phyloP scores from a whole-genome alignment of 2,888 invertebrate genomes.

The Ariolimax columbianus region DNA sequence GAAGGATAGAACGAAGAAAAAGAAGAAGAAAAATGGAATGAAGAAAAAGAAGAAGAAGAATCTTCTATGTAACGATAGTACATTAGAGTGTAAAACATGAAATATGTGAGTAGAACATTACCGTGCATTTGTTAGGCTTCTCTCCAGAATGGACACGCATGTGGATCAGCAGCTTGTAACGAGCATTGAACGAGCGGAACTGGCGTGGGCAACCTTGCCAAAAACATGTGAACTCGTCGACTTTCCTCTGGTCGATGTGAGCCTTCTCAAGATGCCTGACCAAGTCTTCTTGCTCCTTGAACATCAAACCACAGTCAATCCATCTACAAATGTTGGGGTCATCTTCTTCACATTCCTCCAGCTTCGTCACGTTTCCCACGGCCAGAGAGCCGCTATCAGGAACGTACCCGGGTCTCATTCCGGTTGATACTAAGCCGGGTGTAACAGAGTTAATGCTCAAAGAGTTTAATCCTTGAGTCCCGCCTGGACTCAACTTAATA shows the following conservation, averaged over 20 bases:
- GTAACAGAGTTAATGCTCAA: constrained; percentile 30
- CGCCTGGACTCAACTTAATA: constrained; percentile 22
- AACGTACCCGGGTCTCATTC: constrained; percentile 39
- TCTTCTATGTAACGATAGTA: no score
- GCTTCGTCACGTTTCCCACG: constrained; percentile 57
- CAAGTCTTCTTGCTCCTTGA: constrained; percentile 75
- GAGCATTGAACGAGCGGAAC: constrained; percentile 78
- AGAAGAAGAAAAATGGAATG: no score
- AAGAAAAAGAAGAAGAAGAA: no score
- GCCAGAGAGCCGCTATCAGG: constrained; percentile 43
- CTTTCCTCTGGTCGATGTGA: constrained; percentile 78
- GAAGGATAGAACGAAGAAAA: no score
- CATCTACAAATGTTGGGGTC: constrained; percentile 70
- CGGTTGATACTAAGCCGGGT: constrained; percentile 2
- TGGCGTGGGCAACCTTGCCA: constrained; percentile 77
- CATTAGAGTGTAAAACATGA: no score
- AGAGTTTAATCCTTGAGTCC: neutral
- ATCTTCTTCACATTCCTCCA: constrained; percentile 70
- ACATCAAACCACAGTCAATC: constrained; percentile 76
- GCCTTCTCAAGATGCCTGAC: constrained; percentile 78
- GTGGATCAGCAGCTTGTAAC: constrained; percentile 78
- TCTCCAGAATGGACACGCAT: constrained; percentile 79
- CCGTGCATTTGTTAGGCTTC: constrained; percentile 79
- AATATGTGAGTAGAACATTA: constrained; percentile 57
- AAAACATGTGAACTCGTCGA: constrained; percentile 78